Base-by-base conservation (phyloP, 2,888 invertebrate species). In the Loripinus fragilis region DNA sequence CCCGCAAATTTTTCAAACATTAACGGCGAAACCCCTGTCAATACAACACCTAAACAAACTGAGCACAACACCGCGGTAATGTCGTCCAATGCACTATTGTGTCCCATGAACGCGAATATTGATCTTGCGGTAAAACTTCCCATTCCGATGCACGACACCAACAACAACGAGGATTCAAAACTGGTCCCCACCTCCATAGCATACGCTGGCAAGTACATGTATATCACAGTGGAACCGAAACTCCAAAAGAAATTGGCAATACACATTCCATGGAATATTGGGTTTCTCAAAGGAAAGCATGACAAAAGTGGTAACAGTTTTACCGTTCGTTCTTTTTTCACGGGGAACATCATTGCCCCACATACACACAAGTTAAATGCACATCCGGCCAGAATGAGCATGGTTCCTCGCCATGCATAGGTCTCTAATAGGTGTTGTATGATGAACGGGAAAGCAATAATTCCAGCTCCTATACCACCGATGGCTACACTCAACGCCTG, bases 171-270 rank as follows among this genome's bases (percentile, higher is more conserved):
- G 1, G 87, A 89, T 60, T 88, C 87, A 68, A 90, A 87, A 69
- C 87, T 84, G 12, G 89, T 88, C n/a, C 90, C 89, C 71, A 84
- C 66, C 20, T 86, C 80, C 71, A 90, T 88, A 50, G 91, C 90
- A 71, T 91, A 92, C 0, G 90, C 88, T 1, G 92, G 92, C 52
- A 92, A 75, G 72, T 91, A 91, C 87, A 90, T 89, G 84, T 91
- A 92, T 41, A 92, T 88, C 12, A 92, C 85, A 23, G 90, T 88
- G 30, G 90, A 89, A 15, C 92, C 92, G 72, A 91, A 90, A 71
- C 92, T 91, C 92, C 92, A 92, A 80, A 92, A 90, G 69, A 92
- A 86, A 81, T 92, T 92, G 38, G 90, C 89, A 33, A 91, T 88
- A 71, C 91, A 89, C 87, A 92, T 85, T 5, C 90, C 90, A 42